phyloP scores from a whole-genome alignment of 2,113 vertebrate species.

The Piaya cayana region DNA sequence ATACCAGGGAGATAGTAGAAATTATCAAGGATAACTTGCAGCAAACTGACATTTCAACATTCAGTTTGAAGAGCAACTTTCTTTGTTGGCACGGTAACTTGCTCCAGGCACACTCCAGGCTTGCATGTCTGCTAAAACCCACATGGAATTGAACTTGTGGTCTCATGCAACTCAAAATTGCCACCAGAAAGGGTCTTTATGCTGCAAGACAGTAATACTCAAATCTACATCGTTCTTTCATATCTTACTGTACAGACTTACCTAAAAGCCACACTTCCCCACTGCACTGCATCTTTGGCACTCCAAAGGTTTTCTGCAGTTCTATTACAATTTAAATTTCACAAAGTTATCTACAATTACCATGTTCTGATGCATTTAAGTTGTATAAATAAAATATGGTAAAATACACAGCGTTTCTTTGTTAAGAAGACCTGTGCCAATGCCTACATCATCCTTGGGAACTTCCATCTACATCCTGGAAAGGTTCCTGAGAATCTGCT shows the following conservation, averaged over 20 bases:
- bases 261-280: slow-evolving; percentile 25
- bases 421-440: background rate
- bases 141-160: slow-evolving; percentile 19
- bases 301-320: background rate
- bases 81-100: slow-evolving; percentile 36
- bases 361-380: background rate
- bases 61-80: slow-evolving; percentile 16
- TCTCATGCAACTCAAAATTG: slow-evolving; percentile 10
- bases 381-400: background rate
- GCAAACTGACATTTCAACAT: slow-evolving; percentile 41
- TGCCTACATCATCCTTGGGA: background rate
- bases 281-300: background rate
- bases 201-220: slow-evolving; percentile 21
- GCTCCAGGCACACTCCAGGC: slow-evolving; percentile 42
- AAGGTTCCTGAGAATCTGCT: background rate
- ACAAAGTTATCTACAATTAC: background rate
- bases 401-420: background rate
- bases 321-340: background rate
- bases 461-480: background rate
- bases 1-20: background rate
- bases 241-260: background rate
- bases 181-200: slow-evolving; percentile 17
- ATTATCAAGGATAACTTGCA: slow-evolving; percentile 31
- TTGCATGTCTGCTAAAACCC: slow-evolving; percentile 26
- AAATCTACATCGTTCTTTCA: background rate